Conservation (phyloP, 2,113 vertebrate species). For the Turnix velox region DNA sequence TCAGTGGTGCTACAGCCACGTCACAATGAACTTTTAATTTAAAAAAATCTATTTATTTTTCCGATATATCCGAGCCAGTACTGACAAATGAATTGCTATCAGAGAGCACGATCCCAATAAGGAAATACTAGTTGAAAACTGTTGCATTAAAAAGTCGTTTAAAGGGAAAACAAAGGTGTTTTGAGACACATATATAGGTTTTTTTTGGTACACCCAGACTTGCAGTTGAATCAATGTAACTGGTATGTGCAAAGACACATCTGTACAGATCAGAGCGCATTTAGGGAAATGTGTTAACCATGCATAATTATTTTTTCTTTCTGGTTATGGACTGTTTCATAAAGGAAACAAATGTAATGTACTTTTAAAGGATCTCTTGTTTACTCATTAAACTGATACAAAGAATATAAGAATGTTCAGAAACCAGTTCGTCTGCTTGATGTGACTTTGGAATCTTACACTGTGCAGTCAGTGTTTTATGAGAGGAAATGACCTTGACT, state of each 20-base stretch:
- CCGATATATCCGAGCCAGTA: conserved; percentile 3
- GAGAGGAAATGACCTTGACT: background rate
- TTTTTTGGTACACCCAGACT: background rate
- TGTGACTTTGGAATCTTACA: background rate
- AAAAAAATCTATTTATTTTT: background rate
- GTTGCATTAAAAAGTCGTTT: background rate
- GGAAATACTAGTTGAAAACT: background rate
- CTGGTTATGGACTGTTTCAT: background rate
- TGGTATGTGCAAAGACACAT: background rate
- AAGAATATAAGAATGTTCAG: background rate
- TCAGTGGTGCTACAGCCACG: background rate
- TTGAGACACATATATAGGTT: too few species aligned
- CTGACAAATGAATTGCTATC: background rate
- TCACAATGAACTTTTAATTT: background rate
- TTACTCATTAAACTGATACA: background rate
- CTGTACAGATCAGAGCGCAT: background rate
- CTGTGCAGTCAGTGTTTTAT: background rate
- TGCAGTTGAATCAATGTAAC: background rate
- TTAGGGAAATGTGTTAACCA: background rate
- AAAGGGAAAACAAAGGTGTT: background rate
- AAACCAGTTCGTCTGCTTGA: background rate
- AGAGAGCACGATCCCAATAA: background rate
- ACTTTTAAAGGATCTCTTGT: background rate
- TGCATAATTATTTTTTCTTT: background rate
- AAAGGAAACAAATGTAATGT: background rate